Conservation (phyloP, 2,888 invertebrate genomes). For the Monoplex corrugatus region DNA sequence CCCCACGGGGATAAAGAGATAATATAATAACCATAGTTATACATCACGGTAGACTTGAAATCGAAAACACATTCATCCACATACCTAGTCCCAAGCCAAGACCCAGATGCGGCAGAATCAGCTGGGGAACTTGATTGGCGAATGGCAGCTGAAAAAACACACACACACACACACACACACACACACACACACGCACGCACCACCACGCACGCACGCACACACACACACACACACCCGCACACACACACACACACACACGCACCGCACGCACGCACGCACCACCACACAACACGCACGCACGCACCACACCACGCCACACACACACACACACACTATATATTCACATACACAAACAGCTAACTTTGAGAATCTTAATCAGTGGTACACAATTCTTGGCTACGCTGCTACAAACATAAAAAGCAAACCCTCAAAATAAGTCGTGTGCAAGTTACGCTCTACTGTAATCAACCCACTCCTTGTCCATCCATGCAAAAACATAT, state of each 20-base stretch:
- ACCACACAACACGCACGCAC: slow-evolving; percentile 9
- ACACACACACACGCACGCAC: not conserved
- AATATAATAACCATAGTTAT: too few relatives aligned
- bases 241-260: not conserved
- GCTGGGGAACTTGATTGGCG: slow-evolving; percentile 85
- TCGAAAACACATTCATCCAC: slow-evolving; percentile 49
- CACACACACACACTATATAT: not conserved
- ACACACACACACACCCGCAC: not conserved
- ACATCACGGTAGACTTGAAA: too few relatives aligned
- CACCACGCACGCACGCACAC: not conserved
- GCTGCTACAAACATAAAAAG: too few relatives aligned
- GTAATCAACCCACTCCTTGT: too few relatives aligned
- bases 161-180: slow-evolving; percentile 33
- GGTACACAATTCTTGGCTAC: too few relatives aligned
- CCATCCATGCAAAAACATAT: too few relatives aligned
- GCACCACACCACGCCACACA: not conserved
- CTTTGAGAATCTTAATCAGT: too few relatives aligned
- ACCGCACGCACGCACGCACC: not conserved
- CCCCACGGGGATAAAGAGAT: too few relatives aligned
- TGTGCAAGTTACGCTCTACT: too few relatives aligned
- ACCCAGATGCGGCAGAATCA: slow-evolving; percentile 89
- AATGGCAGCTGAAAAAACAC: slow-evolving; percentile 84
- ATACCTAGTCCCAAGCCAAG: slow-evolving; percentile 90
- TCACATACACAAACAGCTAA: not conserved
- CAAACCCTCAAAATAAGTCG: too few relatives aligned